Evolutionary conservation across 2,797 vertebrate genomes (phyloP), one percentile per base, ranked within the genome.

Genomic region (Takifugu ocellatus): DNA sequence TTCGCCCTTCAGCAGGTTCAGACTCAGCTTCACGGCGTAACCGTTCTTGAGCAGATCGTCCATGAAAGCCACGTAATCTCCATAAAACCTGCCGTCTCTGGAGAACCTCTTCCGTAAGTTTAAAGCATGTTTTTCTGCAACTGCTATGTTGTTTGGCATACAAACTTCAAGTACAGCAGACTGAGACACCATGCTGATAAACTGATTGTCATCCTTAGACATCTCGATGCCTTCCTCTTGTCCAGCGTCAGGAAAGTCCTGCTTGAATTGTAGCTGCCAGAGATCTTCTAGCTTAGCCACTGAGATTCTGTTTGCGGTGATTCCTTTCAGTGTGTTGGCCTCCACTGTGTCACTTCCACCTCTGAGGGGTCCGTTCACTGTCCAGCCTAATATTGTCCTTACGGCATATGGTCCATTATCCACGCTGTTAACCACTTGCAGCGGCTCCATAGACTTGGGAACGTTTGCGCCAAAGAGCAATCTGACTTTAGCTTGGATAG

Each of bases 361-460:
- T 54, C 36, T 54, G 14, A 54, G 33, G 0, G 14, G 36, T 42
- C 51, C 36, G 2, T 53, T 53, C 5, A 53, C 51, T 39, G 33
- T 53, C 31, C 51, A 53, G 21, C 51, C 51, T 53, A 53, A 39
- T 5, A 24, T 15, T 53, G 33, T 53, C 42, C 24, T 39, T 14
- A 42, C 21, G n/a, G 17, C 21, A 5, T 39, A 53, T 24, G 21
- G 51, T 42, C 51, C 33, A 2, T 42, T 7, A 10, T 42, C 24
- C 31, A 53, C 2, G 5, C 51, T 53, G 33, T 10, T 25, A 2
- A 53, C 3, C 11, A 42, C 31, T 53, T 53, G 51, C 3, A 53
- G 51, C 9, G 21, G 51, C 33, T 53, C 51, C 51, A 53, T 54
- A 3, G 17, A 8, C 51, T 24, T 52, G n/a, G 51, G 12, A 53